A percentile compares a stretch with the other conserved stretches of the same genome.
Conservation (phyloP, 2,113 vertebrate species). For the Podarcis muralis region DNA sequence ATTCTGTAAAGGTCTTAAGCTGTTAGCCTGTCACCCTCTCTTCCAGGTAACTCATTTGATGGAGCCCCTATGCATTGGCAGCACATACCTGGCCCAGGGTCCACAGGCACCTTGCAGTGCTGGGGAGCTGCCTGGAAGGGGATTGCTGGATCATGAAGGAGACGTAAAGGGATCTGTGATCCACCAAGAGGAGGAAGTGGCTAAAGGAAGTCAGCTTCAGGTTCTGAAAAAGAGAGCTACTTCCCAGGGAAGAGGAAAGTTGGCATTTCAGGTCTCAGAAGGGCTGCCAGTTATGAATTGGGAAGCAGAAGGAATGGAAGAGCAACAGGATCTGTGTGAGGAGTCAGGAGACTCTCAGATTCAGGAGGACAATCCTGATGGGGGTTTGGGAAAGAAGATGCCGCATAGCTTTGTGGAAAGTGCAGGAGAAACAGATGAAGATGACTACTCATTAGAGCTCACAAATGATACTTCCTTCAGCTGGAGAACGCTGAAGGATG, state of each 20-base stretch:
- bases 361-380: not conserved
- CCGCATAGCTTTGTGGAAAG: not conserved
- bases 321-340: slow-evolving; percentile 12
- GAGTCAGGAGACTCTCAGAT: slow-evolving; percentile 5
- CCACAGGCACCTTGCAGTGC: slow-evolving; percentile 39
- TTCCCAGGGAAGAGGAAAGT: slow-evolving; percentile 12
- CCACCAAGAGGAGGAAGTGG: not conserved
- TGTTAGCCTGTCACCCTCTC: slow-evolving; percentile 42
- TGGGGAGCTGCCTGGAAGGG: slow-evolving; percentile 44
- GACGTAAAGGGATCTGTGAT: slow-evolving; percentile 14
- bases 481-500: slow-evolving; percentile 54
- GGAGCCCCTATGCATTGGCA: slow-evolving; percentile 73
- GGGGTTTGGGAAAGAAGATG: not conserved
- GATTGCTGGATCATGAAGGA: slow-evolving; percentile 45
- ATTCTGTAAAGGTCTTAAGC: slow-evolving; percentile 24
- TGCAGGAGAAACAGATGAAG: slow-evolving; percentile 6
- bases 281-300: not conserved
- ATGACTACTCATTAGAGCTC: slow-evolving; percentile 48
- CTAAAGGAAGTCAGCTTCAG: slow-evolving; percentile 22
- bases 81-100: slow-evolving; percentile 54
- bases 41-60: slow-evolving; percentile 79
- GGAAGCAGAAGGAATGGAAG: slow-evolving; percentile 13
- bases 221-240: not conserved
- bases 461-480: slow-evolving; percentile 41
- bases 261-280: slow-evolving; percentile 9